A percentile compares a stretch with the other conserved stretches of the same genome.
Evolutionary conservation across 64 coral and sea anemone genomes (phyloP).

Genomic region (Trachythela sp.): DNA sequence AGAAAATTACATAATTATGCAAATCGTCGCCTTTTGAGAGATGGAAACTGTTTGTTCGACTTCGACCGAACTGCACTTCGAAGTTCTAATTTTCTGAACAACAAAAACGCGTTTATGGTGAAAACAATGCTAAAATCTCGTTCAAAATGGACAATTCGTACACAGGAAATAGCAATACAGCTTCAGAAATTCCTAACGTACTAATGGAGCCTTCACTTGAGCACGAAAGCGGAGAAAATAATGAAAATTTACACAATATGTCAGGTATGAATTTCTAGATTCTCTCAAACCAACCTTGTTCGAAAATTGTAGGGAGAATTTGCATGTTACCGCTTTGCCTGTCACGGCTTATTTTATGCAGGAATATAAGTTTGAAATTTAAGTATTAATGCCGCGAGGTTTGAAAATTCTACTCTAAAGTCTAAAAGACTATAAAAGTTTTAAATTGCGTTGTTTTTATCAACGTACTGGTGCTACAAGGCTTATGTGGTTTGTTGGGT

Average conservation of each 20-base stretch:
- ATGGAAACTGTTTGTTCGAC: not conserved
- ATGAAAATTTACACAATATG: not conserved
- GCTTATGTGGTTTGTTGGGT: not conserved
- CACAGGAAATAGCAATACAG: not conserved
- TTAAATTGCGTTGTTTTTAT: not conserved
- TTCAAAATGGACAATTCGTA: not conserved
- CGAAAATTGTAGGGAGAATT: constrained; percentile 9
- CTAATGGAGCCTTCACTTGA: not conserved
- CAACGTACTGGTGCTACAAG: not conserved
- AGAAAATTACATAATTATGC: not conserved
- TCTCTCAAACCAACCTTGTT: not conserved
- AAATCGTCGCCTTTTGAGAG: not conserved
- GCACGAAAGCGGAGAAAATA: not conserved
- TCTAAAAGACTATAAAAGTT: no score
- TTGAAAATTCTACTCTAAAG: no score
- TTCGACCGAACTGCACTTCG: not conserved
- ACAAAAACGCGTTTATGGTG: not conserved
- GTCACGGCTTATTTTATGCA: no score
- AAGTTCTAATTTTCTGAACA: not conserved
- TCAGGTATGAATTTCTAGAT: constrained; percentile 21
- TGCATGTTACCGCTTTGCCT: not conserved
- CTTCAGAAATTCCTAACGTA: not conserved
- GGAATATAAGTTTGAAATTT: no score
- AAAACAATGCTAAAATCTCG: not conserved
- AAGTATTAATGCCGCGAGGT: no score